These are phyloP conservation scores for Trypoxylus dichotomus DNA, from an alignment of 1,140 invertebrate species.

Conservation along the genomic window DNA sequence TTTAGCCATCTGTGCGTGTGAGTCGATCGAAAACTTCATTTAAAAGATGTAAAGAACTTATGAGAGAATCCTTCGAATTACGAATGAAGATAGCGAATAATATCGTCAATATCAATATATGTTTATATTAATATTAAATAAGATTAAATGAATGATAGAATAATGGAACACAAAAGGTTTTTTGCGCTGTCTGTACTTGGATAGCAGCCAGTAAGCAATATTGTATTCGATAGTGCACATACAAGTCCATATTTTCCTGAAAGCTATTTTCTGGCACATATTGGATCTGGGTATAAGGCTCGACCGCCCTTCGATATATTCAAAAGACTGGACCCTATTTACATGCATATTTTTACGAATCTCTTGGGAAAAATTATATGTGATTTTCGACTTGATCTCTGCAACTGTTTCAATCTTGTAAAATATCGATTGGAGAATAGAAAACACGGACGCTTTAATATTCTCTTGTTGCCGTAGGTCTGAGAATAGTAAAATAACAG, in stretches of 20 bases:
- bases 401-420: slow-evolving; percentile 14
- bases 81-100: too few species aligned
- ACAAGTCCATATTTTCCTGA: slow-evolving; percentile 38
- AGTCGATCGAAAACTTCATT: too few species aligned
- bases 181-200: slow-evolving; percentile 31
- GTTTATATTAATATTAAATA: not conserved
- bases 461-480: too few species aligned
- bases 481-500: too few species aligned
- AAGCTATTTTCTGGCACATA: slow-evolving; percentile 41
- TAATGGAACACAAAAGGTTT: not conserved
- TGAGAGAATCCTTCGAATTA: too few species aligned
- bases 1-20: too few species aligned
- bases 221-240: slow-evolving; percentile 38
- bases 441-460: not conserved
- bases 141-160: not conserved
- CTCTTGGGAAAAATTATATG: slow-evolving; percentile 29
- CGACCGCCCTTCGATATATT: slow-evolving; percentile 29
- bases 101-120: too few species aligned
- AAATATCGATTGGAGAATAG: not conserved
- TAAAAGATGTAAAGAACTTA: too few species aligned
- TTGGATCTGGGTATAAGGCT: slow-evolving; percentile 34
- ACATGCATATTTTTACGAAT: slow-evolving; percentile 35
- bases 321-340: slow-evolving; percentile 34
- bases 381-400: slow-evolving; percentile 32
- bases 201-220: slow-evolving; percentile 42